phyloP scores from a whole-genome alignment of 2,888 invertebrate genomes.

The Microdon myrmicae region DNA sequence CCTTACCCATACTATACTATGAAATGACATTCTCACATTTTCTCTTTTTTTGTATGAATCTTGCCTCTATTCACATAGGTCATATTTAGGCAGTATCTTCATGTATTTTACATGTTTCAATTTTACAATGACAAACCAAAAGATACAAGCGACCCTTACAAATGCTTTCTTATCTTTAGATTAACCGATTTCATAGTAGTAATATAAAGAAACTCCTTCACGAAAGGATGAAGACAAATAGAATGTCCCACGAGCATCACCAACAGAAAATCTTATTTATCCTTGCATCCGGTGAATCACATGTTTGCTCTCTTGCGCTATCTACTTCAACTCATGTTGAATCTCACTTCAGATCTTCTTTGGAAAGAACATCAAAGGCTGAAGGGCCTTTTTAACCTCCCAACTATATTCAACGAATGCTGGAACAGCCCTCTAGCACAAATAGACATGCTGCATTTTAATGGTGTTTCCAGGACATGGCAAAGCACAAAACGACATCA shows the following conservation, averaged over 20 bases:
- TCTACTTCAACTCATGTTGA: slow-evolving; percentile 13
- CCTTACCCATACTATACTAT: no score
- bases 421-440: background rate
- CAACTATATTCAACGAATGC: slow-evolving; percentile 15
- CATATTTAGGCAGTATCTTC: no score
- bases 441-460: slow-evolving; percentile 30
- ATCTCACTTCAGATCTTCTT: slow-evolving; percentile 12
- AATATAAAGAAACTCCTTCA: slow-evolving; percentile 12
- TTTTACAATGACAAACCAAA: no score
- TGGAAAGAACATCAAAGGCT: slow-evolving; percentile 45
- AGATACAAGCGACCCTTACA: no score
- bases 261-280: slow-evolving; percentile 29
- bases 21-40: no score
- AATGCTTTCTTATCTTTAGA: no score
- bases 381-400: slow-evolving; percentile 33
- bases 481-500: no score
- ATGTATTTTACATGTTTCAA: no score
- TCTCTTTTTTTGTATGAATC: no score
- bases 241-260: background rate
- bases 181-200: no score
- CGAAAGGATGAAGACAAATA: slow-evolving; percentile 1
- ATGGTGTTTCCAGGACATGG: slow-evolving; percentile 31
- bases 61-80: no score
- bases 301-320: slow-evolving; percentile 1
- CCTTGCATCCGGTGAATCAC: slow-evolving; percentile 20